phyloP scores from a whole-genome alignment of 2,113 vertebrate species.

The Psilopsiagon aurifrons region DNA sequence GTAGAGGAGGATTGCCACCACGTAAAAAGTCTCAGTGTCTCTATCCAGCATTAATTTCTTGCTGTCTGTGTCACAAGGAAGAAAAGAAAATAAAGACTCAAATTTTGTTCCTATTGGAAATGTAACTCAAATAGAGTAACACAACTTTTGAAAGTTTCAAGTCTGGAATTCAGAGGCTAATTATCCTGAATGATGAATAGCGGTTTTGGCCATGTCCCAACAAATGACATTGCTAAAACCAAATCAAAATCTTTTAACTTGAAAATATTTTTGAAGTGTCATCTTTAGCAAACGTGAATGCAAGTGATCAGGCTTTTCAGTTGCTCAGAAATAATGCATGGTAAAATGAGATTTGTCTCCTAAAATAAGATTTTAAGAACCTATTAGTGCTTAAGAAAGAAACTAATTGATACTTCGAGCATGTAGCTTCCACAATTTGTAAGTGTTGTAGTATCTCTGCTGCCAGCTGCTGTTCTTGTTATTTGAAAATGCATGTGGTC shows the following conservation, averaged over 20 bases:
- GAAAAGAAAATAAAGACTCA: neutral
- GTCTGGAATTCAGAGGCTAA: neutral
- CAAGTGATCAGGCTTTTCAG: neutral
- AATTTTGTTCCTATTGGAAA: neutral
- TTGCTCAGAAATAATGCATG: neutral
- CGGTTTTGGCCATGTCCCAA: neutral
- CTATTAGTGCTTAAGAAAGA: neutral
- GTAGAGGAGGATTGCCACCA: rapidly evolving
- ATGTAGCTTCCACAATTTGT: neutral
- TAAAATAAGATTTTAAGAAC: neutral
- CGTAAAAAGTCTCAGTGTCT: neutral
- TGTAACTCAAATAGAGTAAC: neutral
- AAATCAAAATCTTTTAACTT: neutral
- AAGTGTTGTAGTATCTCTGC: neutral
- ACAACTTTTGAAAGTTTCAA: neutral
- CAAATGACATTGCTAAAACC: neutral
- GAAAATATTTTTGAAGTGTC: neutral
- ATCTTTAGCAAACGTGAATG: neutral
- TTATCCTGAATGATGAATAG: neutral
- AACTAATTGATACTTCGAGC: neutral
- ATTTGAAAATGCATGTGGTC: neutral
- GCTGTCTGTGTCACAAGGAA: neutral
- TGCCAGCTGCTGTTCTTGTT: neutral
- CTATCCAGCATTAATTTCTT: neutral
- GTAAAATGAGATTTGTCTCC: neutral